These are phyloP conservation scores for Thalpophila matura DNA, from an alignment of 2,888 invertebrate genomes.

Conservation along the genomic window DNA sequence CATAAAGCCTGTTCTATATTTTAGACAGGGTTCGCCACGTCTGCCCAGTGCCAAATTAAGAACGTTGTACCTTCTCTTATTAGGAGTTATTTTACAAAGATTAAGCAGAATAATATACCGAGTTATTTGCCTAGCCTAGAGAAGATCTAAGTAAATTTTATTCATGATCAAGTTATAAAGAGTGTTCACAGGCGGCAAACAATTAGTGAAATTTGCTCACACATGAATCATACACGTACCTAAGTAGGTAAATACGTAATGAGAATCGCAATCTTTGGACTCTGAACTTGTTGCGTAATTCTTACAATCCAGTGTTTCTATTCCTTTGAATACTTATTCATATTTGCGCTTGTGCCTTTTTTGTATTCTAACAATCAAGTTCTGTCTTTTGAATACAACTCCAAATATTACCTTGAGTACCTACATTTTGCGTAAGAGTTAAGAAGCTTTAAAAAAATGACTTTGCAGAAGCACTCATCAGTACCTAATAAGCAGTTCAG, in stretches of 20 bases:
- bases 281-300: slow-evolving; percentile 16
- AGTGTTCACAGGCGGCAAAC: slow-evolving; percentile 14
- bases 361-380: not conserved
- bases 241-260: slow-evolving; percentile 29
- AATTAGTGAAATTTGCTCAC: slow-evolving; percentile 44
- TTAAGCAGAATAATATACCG: slow-evolving; percentile 7
- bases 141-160: slow-evolving; percentile 42
- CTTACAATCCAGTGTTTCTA: slow-evolving; percentile 12
- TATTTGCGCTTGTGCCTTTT: not conserved
- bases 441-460: too few relatives aligned
- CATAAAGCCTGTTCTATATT: slow-evolving; percentile 11
- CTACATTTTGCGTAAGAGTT: too few relatives aligned
- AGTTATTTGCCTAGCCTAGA: slow-evolving; percentile 33
- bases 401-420: too few relatives aligned
- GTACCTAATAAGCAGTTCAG: too few relatives aligned
- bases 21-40: slow-evolving; percentile 14
- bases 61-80: slow-evolving; percentile 26
- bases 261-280: slow-evolving; percentile 12
- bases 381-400: slow-evolving; percentile 11
- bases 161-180: slow-evolving; percentile 47
- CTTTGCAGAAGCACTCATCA: too few relatives aligned
- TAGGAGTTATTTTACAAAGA: slow-evolving; percentile 21
- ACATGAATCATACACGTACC: slow-evolving; percentile 22
- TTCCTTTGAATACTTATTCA: slow-evolving; percentile 28
- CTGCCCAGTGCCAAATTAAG: slow-evolving; percentile 44